Base-by-base conservation (phyloP, 1,140 invertebrate species). In the Ctenoplectra terminalis region DNA sequence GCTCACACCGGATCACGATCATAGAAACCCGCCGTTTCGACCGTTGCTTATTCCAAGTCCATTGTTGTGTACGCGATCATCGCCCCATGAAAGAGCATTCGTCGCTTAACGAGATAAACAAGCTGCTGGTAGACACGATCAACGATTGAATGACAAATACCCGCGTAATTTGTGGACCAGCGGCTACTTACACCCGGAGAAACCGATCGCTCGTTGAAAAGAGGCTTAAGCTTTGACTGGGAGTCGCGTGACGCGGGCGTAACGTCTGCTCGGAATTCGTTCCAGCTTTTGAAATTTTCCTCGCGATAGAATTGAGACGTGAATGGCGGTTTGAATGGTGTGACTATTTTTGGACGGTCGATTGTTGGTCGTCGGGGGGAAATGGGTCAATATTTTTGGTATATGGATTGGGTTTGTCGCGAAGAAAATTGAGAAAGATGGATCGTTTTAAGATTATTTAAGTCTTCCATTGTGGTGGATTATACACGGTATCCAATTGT, bases 131-230 rank as follows among this genome's bases (percentile, higher is more conserved):
- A 63, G 1, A 48, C 61, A 23, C 9, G 46, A 64, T 46, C 43
- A 85, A 89, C 82, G 83, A 91, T 89, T 89, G 82, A 80, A 89
- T 87, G 89, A 92, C 86, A 89, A 90, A 89, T 87, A 83, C 76
- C 77, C 54, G 58, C 64, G 67, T 90, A 90, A 91, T 90, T 91
- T 89, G 91, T 90, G 82, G 81, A 87, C 61, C 85, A 88, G 64
- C 76, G 9, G 85, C 85, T 71, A 54, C 67, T 54, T 37, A 54
- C 67, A 13, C 34, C 48, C 20, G 29, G 23, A 40, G 4, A 9
- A 9, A 29, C 6, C 50, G 31, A 54, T 26, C 50, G 31, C 11
- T 71, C 70, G 61, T 66, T 60, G 29, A 48, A 70, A 70, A 70
- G 52, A 40, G 20, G 26, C 23, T 70, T 37, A 8, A 26, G 50